Base-by-base conservation (phyloP, 2,113 vertebrate genomes). In the Nipponia nippon region DNA sequence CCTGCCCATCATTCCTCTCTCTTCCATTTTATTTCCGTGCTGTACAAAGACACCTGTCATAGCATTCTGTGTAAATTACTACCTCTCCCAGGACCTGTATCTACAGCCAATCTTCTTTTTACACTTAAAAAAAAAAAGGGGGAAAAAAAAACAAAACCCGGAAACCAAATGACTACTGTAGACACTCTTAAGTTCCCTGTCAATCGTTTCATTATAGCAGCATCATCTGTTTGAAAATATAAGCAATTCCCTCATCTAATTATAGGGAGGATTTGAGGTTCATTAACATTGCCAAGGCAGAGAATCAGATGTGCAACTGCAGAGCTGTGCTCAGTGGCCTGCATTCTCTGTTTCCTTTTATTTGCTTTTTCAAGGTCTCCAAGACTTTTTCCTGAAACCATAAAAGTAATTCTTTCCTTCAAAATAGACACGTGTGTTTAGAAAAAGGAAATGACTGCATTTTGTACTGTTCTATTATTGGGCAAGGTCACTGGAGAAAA, bases 211-310 rank as follows among this genome's bases (percentile, higher is more conserved):
- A 99, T 99, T 99, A 99, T 98, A 98, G 98, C 97, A 98, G 99
- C 99, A 99, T 99, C 99, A 99, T 99, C 99, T 99, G 99, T 99
- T 99, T 98, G 99, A 99, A 99, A 99, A 99, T 99, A 99, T 99
- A 98, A 98, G 98, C 99, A 99, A 99, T 99, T 99, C 99, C 99
- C 99, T 99, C 99, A 99, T 99, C 99, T 99, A 99, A 99, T 99
- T 99, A 99, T 99, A 99, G 98, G 97, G 98, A 99, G 99, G 99
- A 99, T 99, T 99, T 99, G 98, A 98, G 99, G 99, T 99, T 99
- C 99, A 99, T 99, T 99, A 99, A 99, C 99, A 98, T 98, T 99
- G 98, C 98, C 98, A 99, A 99, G 98, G 98, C 98, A 98, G 99
- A 98, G 99, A 99, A 99, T 99, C 98, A 98, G 98, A 98, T 98